phyloP scores from a whole-genome alignment of 2,888 invertebrate species.

The Sarcophaga carnaria region DNA sequence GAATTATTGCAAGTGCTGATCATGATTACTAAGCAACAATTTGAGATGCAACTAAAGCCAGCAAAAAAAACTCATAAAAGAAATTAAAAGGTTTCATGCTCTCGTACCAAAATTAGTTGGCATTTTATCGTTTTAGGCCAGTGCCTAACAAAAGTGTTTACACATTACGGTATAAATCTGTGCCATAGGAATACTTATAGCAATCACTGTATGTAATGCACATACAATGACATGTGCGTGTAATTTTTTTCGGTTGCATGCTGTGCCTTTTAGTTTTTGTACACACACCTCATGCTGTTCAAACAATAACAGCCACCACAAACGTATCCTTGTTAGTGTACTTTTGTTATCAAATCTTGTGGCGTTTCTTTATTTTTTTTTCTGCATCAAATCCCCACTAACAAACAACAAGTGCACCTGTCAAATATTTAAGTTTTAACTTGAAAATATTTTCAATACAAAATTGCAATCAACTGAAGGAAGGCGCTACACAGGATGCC shows the following conservation, averaged over 20 bases:
- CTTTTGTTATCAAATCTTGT: constrained; percentile 57
- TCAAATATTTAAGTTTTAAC: constrained; percentile 65
- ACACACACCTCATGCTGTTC: constrained; percentile 62
- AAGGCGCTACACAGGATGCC: neutral
- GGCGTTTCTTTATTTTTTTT: constrained; percentile 13
- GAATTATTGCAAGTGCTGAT: constrained; percentile 65
- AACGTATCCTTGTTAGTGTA: constrained; percentile 44
- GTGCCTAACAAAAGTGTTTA: neutral
- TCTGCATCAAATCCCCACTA: neutral
- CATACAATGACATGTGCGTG: constrained; percentile 64
- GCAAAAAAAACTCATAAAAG: neutral
- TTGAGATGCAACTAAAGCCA: constrained; percentile 31
- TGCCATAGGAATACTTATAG: neutral
- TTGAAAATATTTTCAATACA: constrained; percentile 47
- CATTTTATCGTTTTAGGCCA: neutral
- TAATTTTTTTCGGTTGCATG: constrained; percentile 63
- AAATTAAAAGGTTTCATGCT: constrained; percentile 6
- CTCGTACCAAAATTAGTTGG: neutral
- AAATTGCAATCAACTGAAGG: neutral
- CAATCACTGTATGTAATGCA: constrained; percentile 43
- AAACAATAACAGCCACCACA: constrained; percentile 54
- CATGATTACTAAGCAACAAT: constrained; percentile 52
- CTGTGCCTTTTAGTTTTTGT: constrained; percentile 48
- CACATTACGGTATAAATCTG: neutral
- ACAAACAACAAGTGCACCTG: constrained; percentile 66